Conservation (phyloP, 2,113 vertebrate genomes). For the Archilochus colubris region DNA sequence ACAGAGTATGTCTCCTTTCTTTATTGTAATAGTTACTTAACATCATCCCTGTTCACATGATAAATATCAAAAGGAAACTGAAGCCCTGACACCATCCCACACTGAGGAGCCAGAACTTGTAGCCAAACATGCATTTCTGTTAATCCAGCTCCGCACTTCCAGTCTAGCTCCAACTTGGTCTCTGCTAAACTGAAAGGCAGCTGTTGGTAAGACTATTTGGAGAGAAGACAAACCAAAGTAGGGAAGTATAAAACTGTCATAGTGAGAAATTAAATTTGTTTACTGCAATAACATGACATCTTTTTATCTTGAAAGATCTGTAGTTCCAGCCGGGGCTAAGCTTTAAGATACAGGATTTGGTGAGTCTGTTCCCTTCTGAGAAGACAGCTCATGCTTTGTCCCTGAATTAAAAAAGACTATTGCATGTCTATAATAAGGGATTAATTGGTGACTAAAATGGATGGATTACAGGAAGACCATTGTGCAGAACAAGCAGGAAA, state of each 20-base stretch:
- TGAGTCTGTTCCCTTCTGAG: background rate
- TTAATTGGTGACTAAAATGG: background rate
- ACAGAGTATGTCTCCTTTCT: background rate
- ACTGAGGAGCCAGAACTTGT: background rate
- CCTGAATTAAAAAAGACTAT: background rate
- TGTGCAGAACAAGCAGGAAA: background rate
- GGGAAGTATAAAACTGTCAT: background rate
- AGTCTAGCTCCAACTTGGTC: background rate
- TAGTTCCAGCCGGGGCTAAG: background rate
- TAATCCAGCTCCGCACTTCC: background rate
- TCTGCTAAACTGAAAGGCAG: background rate
- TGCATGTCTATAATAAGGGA: background rate
- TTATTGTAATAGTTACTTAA: background rate
- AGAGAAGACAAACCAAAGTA: background rate
- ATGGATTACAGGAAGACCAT: background rate
- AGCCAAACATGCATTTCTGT: fast-evolving
- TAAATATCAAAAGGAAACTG: background rate
- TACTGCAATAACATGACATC: background rate
- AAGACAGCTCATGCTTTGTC: background rate
- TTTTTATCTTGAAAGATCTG: background rate
- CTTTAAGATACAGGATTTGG: background rate
- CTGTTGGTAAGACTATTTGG: background rate
- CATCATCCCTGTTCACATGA: background rate
- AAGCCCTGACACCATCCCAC: background rate
- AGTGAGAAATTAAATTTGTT: background rate